Conservation (phyloP, 1,140 invertebrate species). For the Pogonognathellus flavescens region DNA sequence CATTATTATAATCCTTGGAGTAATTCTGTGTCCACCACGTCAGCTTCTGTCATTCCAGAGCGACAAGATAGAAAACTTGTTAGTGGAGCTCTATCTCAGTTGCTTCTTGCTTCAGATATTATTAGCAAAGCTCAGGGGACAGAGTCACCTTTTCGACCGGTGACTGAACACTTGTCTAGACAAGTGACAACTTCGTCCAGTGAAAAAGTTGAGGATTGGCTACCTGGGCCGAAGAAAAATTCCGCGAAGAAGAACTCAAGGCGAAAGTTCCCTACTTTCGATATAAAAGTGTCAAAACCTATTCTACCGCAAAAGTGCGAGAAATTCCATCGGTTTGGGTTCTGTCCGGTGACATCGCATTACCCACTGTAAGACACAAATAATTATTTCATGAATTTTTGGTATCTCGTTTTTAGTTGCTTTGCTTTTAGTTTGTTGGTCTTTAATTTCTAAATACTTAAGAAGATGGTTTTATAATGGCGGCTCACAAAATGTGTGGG, state of each 20-base stretch:
- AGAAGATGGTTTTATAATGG: too few relatives aligned
- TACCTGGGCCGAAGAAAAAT: conserved; percentile 24
- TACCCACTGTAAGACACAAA: conserved; percentile 64
- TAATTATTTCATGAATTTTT: background rate
- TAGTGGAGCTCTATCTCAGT: conserved; percentile 18
- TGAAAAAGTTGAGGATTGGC: conserved; percentile 65
- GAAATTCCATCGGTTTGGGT: conserved; percentile 65
- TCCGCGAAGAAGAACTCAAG: background rate
- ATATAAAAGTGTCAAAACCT: conserved; percentile 22
- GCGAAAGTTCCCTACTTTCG: conserved; percentile 25
- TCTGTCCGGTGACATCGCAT: conserved; percentile 63
- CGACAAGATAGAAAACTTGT: conserved; percentile 28
- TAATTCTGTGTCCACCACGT: conserved; percentile 26
- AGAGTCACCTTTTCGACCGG: background rate
- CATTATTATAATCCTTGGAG: conserved; percentile 58
- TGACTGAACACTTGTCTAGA: background rate
- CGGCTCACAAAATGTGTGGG: too few relatives aligned
- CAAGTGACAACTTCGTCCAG: conserved; percentile 61
- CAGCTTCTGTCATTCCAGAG: background rate
- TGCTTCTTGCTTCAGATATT: conserved; percentile 12
- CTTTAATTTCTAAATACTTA: too few relatives aligned
- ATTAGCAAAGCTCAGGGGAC: background rate
- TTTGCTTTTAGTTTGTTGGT: too few relatives aligned
- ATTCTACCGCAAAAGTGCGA: conserved; percentile 62
- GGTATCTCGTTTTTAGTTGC: too few relatives aligned